Evolutionary conservation across 2,113 vertebrate genomes (phyloP).

Genomic region (Gobius niger): DNA sequence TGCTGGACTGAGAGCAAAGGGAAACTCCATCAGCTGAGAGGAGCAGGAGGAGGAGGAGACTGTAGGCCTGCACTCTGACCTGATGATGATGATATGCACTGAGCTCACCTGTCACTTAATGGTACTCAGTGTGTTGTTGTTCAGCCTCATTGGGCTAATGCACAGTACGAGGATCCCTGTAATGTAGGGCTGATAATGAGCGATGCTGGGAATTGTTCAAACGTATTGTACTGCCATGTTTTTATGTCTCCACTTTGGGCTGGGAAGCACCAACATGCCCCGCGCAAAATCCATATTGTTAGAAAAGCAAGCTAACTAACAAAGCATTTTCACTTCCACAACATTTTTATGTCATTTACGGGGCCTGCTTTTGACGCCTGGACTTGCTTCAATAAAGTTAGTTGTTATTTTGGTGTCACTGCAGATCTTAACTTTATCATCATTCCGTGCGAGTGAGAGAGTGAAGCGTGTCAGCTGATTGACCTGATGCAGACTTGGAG

Average conservation of each 20-base stretch:
- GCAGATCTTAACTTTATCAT: neutral
- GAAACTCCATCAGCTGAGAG: slow-evolving; percentile 43
- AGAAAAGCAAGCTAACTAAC: no score
- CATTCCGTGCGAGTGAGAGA: neutral
- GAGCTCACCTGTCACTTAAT: slow-evolving; percentile 37
- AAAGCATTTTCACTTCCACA: no score
- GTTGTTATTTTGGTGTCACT: no score
- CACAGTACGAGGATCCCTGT: neutral
- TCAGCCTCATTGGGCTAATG: slow-evolving; percentile 6
- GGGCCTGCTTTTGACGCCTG: no score
- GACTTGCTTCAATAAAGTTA: no score
- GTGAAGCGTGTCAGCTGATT: neutral
- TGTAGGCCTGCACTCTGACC: slow-evolving; percentile 15
- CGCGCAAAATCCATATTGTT: no score
- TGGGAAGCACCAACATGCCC: no score
- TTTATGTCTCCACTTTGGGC: no score
- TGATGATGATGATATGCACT: slow-evolving; percentile 30
- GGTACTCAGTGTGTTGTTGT: slow-evolving; percentile 20
- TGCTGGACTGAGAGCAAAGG: slow-evolving; percentile 43
- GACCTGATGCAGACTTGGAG: slow-evolving; percentile 2
- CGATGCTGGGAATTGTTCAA: neutral
- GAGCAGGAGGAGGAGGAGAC: slow-evolving; percentile 10
- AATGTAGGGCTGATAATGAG: neutral
- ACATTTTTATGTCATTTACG: no score
- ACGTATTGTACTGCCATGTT: no score